These are phyloP conservation scores for Elachura formosa DNA, from an alignment of 2,113 vertebrate genomes.

Conservation along the genomic window DNA sequence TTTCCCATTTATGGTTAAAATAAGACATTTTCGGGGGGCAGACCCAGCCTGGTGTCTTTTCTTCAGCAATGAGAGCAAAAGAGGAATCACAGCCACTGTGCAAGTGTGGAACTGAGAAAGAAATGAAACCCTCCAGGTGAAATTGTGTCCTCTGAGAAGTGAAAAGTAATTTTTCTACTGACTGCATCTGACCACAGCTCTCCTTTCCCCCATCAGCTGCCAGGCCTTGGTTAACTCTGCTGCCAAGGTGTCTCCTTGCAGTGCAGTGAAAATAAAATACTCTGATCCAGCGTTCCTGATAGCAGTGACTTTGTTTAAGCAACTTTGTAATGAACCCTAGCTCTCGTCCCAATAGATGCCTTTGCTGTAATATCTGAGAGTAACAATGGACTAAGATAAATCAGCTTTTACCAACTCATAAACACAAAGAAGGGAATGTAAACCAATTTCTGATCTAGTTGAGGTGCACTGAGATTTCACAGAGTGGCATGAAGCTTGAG, in stretches of 20 bases:
- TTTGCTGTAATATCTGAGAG: slow-evolving; percentile 15
- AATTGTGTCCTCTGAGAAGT: slow-evolving; percentile 26
- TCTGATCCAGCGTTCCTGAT: background rate
- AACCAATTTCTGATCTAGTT: slow-evolving; percentile 61
- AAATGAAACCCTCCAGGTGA: slow-evolving; percentile 7
- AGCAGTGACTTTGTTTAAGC: slow-evolving; percentile 22
- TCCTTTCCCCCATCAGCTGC: background rate
- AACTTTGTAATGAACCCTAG: slow-evolving; percentile 16
- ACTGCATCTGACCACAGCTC: slow-evolving; percentile 5
- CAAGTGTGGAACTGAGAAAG: background rate
- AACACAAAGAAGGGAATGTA: slow-evolving; percentile 53
- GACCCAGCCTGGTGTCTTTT: background rate
- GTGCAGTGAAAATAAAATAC: background rate
- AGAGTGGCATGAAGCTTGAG: slow-evolving; percentile 60
- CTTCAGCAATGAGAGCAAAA: background rate
- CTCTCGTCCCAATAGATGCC: slow-evolving; percentile 6
- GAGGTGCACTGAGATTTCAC: slow-evolving; percentile 52
- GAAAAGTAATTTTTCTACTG: slow-evolving; percentile 40
- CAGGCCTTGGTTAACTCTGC: background rate
- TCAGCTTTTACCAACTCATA: slow-evolving; percentile 56
- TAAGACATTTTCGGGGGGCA: background rate
- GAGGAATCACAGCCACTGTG: background rate
- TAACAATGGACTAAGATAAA: slow-evolving; percentile 32
- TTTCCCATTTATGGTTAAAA: background rate
- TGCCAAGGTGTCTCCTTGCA: background rate